Base-by-base conservation (phyloP, 2,888 invertebrate genomes). In the Cephus nigrinus region DNA sequence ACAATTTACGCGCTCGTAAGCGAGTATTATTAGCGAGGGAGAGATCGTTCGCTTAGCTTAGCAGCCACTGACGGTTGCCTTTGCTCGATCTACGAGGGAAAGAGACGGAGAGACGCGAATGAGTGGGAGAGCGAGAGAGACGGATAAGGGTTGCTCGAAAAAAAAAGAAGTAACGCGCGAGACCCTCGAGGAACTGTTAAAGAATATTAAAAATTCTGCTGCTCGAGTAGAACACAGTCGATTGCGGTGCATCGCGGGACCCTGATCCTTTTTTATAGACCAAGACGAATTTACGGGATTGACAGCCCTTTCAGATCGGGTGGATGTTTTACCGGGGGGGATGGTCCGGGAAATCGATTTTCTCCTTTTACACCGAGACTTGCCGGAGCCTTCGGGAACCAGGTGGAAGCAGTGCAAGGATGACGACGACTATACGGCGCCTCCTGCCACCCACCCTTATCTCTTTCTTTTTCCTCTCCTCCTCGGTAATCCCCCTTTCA, bases 401-500 rank as follows among this genome's bases (percentile, higher is more conserved):
- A 33, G 71, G 71, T 55, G 33, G 71, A 71, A 33, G 32, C 12
- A 33, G 31, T 12, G 31, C 71, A n/a, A 71, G 32, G 4, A 31
- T 31, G 71, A 71, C 4, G 30, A 71, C 12, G 71, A 73, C 40
- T 68, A 69, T 33, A 32, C 15, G n/a, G 35, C 32, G 31, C 12
- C 77, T 81, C 76, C 80, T 71, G 79, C 77, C 82, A 36, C 68
- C 76, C 82, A 36, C 68, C 73, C 75, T 68, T 69, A n/a, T 78
- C 71, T 74, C 72, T 76, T 35, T 75, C 71, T 76, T 74, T 75
- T 77, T 40, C 73, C 74, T 79, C 79, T 74, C 69, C 75, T 74
- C 71, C 73, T 78, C 74, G 73, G 69, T 75, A 76, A 73, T 72
- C 73, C 77, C 34, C 75, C 75, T 55, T 75, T 75, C 74, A 80